These are phyloP conservation scores for Trisateles emortualis DNA, from an alignment of 2,888 invertebrate genomes.

Conservation along the genomic window DNA sequence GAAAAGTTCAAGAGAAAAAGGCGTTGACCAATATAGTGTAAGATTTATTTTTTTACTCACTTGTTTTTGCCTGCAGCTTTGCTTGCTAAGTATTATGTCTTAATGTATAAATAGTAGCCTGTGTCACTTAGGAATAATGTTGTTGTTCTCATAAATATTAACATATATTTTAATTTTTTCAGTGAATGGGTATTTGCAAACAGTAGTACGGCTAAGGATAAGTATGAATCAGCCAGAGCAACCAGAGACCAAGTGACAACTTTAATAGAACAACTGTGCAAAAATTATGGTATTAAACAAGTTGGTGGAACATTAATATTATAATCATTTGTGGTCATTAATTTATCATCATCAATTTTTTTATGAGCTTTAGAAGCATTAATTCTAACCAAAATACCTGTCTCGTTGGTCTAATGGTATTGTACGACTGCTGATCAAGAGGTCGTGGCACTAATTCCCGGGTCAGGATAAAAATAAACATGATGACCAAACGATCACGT, in stretches of 20 bases:
- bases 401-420: no score
- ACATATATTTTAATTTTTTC: slow-evolving; percentile 45
- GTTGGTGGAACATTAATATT: slow-evolving; percentile 70
- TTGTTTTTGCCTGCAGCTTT: no score
- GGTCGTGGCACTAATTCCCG: no score
- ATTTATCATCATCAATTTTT: background rate
- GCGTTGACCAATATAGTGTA: slow-evolving; percentile 73
- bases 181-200: slow-evolving; percentile 92
- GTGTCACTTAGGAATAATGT: no score
- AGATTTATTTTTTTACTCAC: slow-evolving; percentile 42
- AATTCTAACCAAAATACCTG: no score
- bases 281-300: slow-evolving; percentile 84
- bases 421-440: no score
- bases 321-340: slow-evolving; percentile 13
- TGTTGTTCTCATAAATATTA: no score
- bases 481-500: no score
- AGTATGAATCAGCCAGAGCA: slow-evolving; percentile 89
- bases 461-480: no score
- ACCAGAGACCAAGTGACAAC: slow-evolving; percentile 91
- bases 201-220: slow-evolving; percentile 88
- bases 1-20: slow-evolving; percentile 74
- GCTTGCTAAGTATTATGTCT: no score
- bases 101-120: no score
- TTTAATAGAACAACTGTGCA: slow-evolving; percentile 87
- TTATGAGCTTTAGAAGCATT: background rate